Base-by-base conservation (phyloP, 2,797 vertebrate genomes). In the Xenopus petersii region DNA sequence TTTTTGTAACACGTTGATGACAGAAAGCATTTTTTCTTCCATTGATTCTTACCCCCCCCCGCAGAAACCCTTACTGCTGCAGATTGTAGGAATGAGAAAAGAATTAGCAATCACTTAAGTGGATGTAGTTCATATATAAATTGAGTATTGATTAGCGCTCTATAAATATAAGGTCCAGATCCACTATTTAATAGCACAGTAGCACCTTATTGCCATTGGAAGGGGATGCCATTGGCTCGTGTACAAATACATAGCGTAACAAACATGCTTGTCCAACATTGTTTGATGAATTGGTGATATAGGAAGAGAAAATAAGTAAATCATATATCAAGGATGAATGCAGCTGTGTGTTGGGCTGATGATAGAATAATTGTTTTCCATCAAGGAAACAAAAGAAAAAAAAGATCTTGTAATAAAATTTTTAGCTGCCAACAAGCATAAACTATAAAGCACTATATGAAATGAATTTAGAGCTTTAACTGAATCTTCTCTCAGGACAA, bases 401-500 rank as follows among this genome's bases (percentile, higher is more conserved):
- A 86, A 87, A 82, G 88, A 86, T 84, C 82, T 84, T 81, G 77
- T 90, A 91, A 92, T 91, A 92, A 91, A 91, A 92, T 92, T 91
- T 88, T 91, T 93, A 90, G 85, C 87, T 88, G 88, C 87, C 86
- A 89, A 84, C 16, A 68, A 81, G 87, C 88, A 89, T 92, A 89
- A 92, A 88, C 85, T 89, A 81, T 82, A 85, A 84, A 91, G 88
- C 92, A 91, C 89, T 91, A 88, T 91, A 89, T 83, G 84, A 91
- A 92, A 92, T 91, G 90, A 93, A 90, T 86, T 84, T 83, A 84
- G 80, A 86, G 82, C 91, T 84, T 88, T 94, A 92, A 92, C 89
- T 80, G 86, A 92, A 92, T 93, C 90, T 93, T 87, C 83, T 86
- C 86, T 87, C 82, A 86, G 91, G 90, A 91, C 89, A 93, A 92